Evolutionary conservation across 2,113 vertebrate genomes (phyloP), one percentile per base, ranked within the genome.

Genomic region (Thalassoma bifasciatum): DNA sequence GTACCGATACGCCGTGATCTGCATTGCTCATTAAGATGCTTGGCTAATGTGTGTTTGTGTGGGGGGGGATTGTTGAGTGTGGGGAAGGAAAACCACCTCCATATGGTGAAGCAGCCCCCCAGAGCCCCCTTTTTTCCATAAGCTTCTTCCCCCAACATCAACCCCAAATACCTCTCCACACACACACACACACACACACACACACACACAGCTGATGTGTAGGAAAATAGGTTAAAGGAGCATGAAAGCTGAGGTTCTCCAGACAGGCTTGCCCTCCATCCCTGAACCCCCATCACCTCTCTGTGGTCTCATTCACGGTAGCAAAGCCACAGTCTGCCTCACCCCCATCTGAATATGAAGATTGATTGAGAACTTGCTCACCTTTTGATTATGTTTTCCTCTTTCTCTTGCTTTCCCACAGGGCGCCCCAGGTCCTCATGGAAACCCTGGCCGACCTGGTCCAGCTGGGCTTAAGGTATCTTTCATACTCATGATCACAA

Each of bases 391-490:
- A 38, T 66, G 54, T 82, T 66, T 74, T 51, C 38, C 21, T 73
- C 46, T 73, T 40, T 74, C 37, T 83, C 68, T 86, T 30, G 10
- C 40, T 75, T 70, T 72, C 57, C 38, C 62, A 54, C 80, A 93
- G 92, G 92, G 92, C 7, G 66, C 59, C 30, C 57, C 81, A 40
- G 92, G 92, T 87, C 85, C 92, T 51, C 88, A 92, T 74, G 92
- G 92, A 68, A 93, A 92, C 69, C 91, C 91, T 38, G 92, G 92
- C 59, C 85, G 71, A 81, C 9, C 90, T 26, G 92, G 92, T 79
- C 86, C 84, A 66, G 36, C 86, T 4, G 92, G 91, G 24, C 71
- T 90, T 36, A 93, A 93, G 91, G 92, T 93, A 93, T 62, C 67
- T 24, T 13, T 40, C 74, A 26, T 30, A 54, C 44, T 67, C 26